A percentile compares a stretch with the other conserved stretches of the same genome.
These are phyloP conservation scores for Zaprionus davidi DNA, from an alignment of 1,140 invertebrate species.

Conservation along the genomic window DNA sequence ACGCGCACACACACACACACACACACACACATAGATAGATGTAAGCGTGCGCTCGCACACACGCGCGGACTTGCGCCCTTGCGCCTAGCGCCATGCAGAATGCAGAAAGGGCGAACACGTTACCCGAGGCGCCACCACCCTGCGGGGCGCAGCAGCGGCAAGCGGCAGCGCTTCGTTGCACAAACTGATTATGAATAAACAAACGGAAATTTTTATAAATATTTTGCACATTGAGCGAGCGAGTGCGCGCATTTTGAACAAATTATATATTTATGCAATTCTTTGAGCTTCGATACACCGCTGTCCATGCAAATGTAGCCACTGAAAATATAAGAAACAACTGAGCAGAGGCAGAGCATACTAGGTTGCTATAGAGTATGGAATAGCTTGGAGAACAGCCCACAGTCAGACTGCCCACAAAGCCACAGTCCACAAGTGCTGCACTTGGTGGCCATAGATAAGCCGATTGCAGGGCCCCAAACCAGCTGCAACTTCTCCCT, in stretches of 20 bases:
- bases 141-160: not conserved
- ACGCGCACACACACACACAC: conserved; percentile 9
- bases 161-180: conserved; percentile 59
- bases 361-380: not conserved
- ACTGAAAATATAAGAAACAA: conserved; percentile 12
- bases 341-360: not conserved
- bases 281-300: conserved; percentile 64
- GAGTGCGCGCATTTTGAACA: conserved; percentile 47
- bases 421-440: conserved; percentile 27
- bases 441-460: conserved; percentile 64
- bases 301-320: conserved; percentile 26
- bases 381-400: not conserved
- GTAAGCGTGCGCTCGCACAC: not conserved
- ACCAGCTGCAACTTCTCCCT: conserved; percentile 1
- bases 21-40: conserved; percentile 1
- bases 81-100: conserved; percentile 64
- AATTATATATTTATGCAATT: conserved; percentile 76
- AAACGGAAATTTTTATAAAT: conserved; percentile 72
- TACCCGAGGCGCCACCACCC: conserved; percentile 21
- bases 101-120: conserved; percentile 18
- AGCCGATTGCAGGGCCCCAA: conserved; percentile 60
- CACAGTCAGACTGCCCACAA: conserved; percentile 1
- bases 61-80: conserved; percentile 24
- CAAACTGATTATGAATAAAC: conserved; percentile 82
- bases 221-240: conserved; percentile 48